Base-by-base conservation (phyloP, 1,140 invertebrate genomes). In the Conopomorpha cramerella region DNA sequence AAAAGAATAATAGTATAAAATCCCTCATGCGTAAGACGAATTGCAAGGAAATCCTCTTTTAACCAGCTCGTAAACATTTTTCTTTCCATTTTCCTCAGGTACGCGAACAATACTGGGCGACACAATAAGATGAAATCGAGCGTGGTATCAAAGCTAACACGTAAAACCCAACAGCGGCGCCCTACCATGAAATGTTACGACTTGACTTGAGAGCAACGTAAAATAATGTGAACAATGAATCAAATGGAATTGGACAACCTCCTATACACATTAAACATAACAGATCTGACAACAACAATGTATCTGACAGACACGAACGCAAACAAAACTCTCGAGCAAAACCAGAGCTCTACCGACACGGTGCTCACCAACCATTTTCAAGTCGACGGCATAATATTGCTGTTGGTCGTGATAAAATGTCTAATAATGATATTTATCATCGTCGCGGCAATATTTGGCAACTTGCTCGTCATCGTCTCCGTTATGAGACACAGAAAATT, bases 401-500 rank as follows among this genome's bases (percentile, higher is more conserved):
- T 74, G 31, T 44, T 88, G 19, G 55, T 89, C 38, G 68, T 85
- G 2, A 46, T 86, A 45, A 92, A 91, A 77, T 84, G 84, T 38
- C 77, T 82, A 14, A 82, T 90, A 19, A 91, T 92, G 87, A 81
- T 84, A 19, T 86, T 91, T 55, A 93, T 96, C 42, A 95, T 96
- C 45, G 56, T 92, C 16, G 86, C 89, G 13, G 92, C 93, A 14
- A 81, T 95, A 2, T 86, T 94, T 39, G 93, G 93, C 13, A 96
- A 94, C 59, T 78, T 93, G 23, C 67, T 93, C 12, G 91, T 93
- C 29, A 94, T 95, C 38, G 90, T 93, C 8, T 91, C 89, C 15
- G 92, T 94, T 31, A 92, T 93, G 86, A 81, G 88, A 15, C 91
- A 93, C 62, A 81, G 89, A 31, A 92, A 93, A 56, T 77, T 96